Evolutionary conservation across 2,888 invertebrate genomes (phyloP), one percentile per base, ranked within the genome.

Genomic region (Stenurella melanura): DNA sequence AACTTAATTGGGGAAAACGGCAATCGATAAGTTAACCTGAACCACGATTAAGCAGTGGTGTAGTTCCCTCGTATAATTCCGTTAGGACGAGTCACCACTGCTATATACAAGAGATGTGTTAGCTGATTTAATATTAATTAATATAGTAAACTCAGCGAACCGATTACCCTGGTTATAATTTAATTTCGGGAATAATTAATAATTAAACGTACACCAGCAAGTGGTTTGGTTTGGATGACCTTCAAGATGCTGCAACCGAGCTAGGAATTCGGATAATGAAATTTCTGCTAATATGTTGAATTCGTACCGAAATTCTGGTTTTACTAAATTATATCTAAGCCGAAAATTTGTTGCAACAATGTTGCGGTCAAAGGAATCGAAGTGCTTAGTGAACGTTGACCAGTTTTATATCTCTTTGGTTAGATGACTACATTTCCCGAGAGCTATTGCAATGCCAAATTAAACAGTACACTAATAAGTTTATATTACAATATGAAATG

Each of bases 181-280:
- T 72, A 72, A 72, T 72, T 72, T 54, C 54, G 21, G 30, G 72
- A 79, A 80, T 82, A 79, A 80, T 81, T 82, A 81, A 75, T 80
- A 81, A 82, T 82, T 82, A 82, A 80, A 77, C 73, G 81, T 77
- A 75, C 70, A 74, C 75, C 69, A 77, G 79, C 76, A 79, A 82
- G 82, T 79, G 81, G 78, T 80, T 76, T 67, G 60, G 58, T 67
- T 19, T 80, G 69, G 78, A 80, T 81, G 82, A 81, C 82, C 82
- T 83, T 81, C 82, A 81, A 81, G 81, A 79, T 66, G 76, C 73
- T 74, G 66, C 73, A 77, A 42, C 74, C 78, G 76, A 73, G 76
- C 72, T 26, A 63, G 83, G 82, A 80, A 82, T 82, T 79, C 77
- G 74, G 78, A 74, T 85, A 85, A 85, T 85, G 83, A 83, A 85